Evolutionary conservation across 2,797 vertebrate genomes (phyloP).

Genomic region (Melanotaenia trifasciata): DNA sequence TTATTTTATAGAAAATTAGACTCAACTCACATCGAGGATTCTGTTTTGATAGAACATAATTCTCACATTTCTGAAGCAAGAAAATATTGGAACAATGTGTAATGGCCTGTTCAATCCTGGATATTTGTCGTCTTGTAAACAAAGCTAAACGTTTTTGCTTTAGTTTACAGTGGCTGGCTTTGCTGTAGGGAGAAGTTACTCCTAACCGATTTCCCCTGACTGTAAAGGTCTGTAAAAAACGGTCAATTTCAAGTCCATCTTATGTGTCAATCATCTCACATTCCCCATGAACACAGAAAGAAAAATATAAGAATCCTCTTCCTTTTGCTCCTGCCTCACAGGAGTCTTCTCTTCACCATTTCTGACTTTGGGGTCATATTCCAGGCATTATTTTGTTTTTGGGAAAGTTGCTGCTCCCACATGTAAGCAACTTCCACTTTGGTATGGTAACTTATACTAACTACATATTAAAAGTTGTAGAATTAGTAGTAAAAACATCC

Average conservation of each 20-base stretch:
- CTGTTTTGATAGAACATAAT: conserved; percentile 24
- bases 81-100: conserved; percentile 19
- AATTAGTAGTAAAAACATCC: neutral
- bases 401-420: no score
- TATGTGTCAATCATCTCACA: neutral
- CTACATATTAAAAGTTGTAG: neutral
- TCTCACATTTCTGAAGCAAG: neutral
- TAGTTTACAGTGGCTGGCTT: neutral
- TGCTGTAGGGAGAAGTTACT: neutral
- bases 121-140: neutral
- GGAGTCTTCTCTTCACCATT: neutral
- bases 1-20: conserved; percentile 35
- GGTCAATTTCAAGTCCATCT: neutral
- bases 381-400: no score
- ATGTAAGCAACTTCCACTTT: neutral
- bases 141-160: neutral
- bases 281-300: neutral
- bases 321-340: neutral
- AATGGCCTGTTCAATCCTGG: conserved; percentile 21
- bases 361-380: no score
- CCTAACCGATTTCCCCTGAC: neutral
- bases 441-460: neutral
- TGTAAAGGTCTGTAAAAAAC: neutral
- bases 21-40: conserved; percentile 16
- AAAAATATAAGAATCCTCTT: neutral